Base-by-base conservation (phyloP, 2,888 invertebrate genomes). In the Plagodis pulveraria region DNA sequence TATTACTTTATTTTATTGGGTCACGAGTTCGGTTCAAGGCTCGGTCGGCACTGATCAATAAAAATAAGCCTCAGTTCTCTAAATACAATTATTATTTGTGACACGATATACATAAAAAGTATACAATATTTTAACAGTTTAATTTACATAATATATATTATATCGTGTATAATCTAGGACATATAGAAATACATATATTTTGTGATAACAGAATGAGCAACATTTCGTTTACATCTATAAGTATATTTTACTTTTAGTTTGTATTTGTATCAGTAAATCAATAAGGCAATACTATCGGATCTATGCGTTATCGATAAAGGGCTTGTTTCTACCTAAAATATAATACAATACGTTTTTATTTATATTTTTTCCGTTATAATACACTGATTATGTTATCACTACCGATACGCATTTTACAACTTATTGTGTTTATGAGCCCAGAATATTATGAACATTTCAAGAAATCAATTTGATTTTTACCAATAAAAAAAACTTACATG, bases 401-500 rank as follows among this genome's bases (percentile, higher is more conserved):
- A 52, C 43, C 32, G 38, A 22, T 52, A 52, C 10, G 38, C 44
- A 45, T 36, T 44, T 51, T 45, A 6, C 44, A 6, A 8, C 36
- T 32, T 22, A 32, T 50, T 42, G 34, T 50, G 35, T 43, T 62
- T 43, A 51, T 41, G 35, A 43, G 36, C 44, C 38, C 44, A 35
- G 36, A 44, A 44, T 22, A 36, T 22, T 43, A 44, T 35, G 34
- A 10, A 45, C 5, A 9, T 10, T 33, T 5, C 2, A 33, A 9
- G 34, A 43, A 43, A 22, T 22, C 12, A 12, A 12, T 43, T 43
- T 22, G 12, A 45, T 32, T 40, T 40, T 40, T 6, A 40, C 40
- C 5, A 9, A n/a, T 6, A 51, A 38, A 53, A 33, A 52, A 46
- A 41, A 50, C 38, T 42, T 75, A 40, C 76, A 79, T 74, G 74